Percentiles rank a stretch among this genome's conserved stretches.
Evolutionary conservation across 2,888 invertebrate species (phyloP).

Genomic region (Stegophylla sp.): DNA sequence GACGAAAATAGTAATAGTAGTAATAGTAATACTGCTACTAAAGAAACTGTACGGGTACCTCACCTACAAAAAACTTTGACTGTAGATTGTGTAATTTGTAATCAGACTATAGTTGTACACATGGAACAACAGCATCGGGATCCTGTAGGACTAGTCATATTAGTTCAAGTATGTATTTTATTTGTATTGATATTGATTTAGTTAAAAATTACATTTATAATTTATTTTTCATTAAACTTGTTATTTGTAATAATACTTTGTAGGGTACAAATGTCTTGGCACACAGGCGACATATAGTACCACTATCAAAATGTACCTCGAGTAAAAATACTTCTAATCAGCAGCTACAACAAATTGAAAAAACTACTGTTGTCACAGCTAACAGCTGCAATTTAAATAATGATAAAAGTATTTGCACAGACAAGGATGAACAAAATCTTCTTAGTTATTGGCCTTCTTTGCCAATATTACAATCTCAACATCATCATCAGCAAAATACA

Average conservation of each 20-base stretch:
- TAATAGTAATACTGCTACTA: slow-evolving; percentile 64
- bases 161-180: slow-evolving; percentile 73
- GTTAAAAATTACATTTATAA: too few species aligned
- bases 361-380: neutral
- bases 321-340: neutral
- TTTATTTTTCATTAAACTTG: too few species aligned
- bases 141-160: slow-evolving; percentile 86
- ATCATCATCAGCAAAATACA: neutral
- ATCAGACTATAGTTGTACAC: slow-evolving; percentile 84
- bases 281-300: slow-evolving; percentile 69
- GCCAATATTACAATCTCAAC: slow-evolving; percentile 2
- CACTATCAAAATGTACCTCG: neutral
- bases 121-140: slow-evolving; percentile 69
- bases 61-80: slow-evolving; percentile 69
- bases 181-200: neutral
- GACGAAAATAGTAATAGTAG: slow-evolving; percentile 66
- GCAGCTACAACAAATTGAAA: neutral
- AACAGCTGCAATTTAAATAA: neutral
- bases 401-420: neutral
- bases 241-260: slow-evolving; percentile 50
- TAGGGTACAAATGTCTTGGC: slow-evolving; percentile 87
- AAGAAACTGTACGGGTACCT: slow-evolving; percentile 66
- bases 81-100: slow-evolving; percentile 92
- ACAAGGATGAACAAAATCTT: slow-evolving; percentile 12
- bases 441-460: slow-evolving; percentile 34